Base-by-base conservation (phyloP, 2,797 vertebrate species). In the Betta splendens region DNA sequence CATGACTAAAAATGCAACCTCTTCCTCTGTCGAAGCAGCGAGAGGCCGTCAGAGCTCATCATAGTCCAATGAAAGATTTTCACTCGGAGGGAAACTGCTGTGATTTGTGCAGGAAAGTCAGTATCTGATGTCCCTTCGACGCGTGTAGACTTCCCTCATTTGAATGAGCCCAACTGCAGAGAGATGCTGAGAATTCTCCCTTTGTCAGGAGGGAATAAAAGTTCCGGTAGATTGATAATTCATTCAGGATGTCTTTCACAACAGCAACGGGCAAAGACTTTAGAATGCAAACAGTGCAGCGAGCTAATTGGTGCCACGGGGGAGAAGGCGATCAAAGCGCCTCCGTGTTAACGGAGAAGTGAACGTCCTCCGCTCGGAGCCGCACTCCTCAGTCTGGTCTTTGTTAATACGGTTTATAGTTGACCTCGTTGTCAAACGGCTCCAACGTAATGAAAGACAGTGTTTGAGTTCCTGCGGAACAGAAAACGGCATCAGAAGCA, bases 241-340 rank as follows among this genome's bases (percentile, higher is more conserved):
- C 75, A 86, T 83, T 64, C 68, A 64, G 72, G 45, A 53, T 73
- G 72, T 78, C 82, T 76, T 74, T 81, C 62, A 78, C 66, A 84
- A 81, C 57, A 49, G 77, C 81, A 82, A 73, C n/a, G 58, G 13
- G 51, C 42, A 49, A 63, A 55, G 64, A 75, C 69, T 71, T 71
- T 73, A 57, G 84, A 85, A 78, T 67, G 80, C 84, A 77, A 68
- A 77, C 74, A 49, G 71, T 64, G 74, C 80, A 65, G 72, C 51
- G 8, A 67, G 72, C 75, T 87, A 78, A 89, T 91, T 87, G 83
- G 72, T 83, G 72, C 81, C 78, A 76, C 75, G 43, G 75, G 80
- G 83, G 83, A 84, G 74, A 83, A 61, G 8, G 69, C 85, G 81
- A 89, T 89, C 83, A 89, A 84, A 89, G 76, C 75, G 52, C 18